Base-by-base conservation (phyloP, 2,797 vertebrate genomes). In the Oreochromis grahami region DNA sequence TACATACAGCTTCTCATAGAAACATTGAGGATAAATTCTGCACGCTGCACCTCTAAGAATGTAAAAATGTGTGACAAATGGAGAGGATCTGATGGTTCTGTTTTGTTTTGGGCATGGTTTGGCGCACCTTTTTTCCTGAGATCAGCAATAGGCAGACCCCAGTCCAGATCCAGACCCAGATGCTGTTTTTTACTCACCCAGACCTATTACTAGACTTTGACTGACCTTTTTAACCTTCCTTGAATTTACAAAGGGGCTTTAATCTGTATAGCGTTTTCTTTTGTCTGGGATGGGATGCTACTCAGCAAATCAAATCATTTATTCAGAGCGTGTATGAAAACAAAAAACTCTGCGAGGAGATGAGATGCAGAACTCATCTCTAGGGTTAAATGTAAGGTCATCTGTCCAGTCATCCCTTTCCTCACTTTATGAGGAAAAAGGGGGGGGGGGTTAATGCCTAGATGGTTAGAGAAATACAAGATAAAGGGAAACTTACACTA, bases 101-200 rank as follows among this genome's bases (percentile, higher is more conserved):
- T 72, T 48, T 26, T 72, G 41, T 45, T 72, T 48, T 72, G 24
- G 41, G 24, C 15, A 19, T 72, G 9, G 9, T 48, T 72, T 70
- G 4, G 65, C 1, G 0, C 5, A 26, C 41, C 65, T 11, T 45
- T 48, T 45, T 48, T 26, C 65, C 38, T 70, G 9, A 45, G 34
- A n/a, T 65, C 34, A 65, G 19, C 34, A 65, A 21, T 65, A 65
- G 15, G 14, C 3, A 3, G 15, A 7, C 6, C 7, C 14, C 15
- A 15, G 19, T 63, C 58, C 1, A 36, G 58, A 60, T 5, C 58
- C 58, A 65, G 19, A 21, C 19, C 34, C 17, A 38, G 19, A 38
- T 5, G 34, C 19, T 21, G 3, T 0, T 8, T 1, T 15, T 2
- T 3, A 38, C 1, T 7, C 19, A 38, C 60, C 11, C 60, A 65